phyloP scores from a whole-genome alignment of 2,888 invertebrate genomes.

The Latheticus oryzae region DNA sequence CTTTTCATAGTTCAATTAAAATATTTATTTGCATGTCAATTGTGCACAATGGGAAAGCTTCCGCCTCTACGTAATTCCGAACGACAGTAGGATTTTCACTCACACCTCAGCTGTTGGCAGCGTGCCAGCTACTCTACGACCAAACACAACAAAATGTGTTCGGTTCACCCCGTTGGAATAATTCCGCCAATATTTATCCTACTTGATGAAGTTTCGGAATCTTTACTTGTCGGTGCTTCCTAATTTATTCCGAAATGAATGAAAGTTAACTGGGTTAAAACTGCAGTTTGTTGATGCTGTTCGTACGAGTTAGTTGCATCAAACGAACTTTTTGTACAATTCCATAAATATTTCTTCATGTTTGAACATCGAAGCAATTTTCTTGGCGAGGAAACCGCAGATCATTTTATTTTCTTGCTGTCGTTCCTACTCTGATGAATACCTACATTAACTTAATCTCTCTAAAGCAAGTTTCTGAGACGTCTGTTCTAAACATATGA shows the following conservation, averaged over 20 bases:
- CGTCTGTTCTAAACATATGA: constrained; percentile 16
- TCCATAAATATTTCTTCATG: constrained; percentile 47
- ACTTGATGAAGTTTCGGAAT: constrained; percentile 28
- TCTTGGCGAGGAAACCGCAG: constrained; percentile 34
- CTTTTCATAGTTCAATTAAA: too few relatives aligned
- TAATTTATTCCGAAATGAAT: constrained; percentile 29
- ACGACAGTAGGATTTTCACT: constrained; percentile 12
- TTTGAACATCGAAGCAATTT: constrained; percentile 43
- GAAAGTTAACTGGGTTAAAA: constrained; percentile 45
- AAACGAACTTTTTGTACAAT: constrained; percentile 41
- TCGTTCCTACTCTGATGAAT: constrained; percentile 39
- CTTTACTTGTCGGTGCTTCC: constrained; percentile 10
- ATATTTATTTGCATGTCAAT: too few relatives aligned
- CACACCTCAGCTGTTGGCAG: constrained; percentile 23
- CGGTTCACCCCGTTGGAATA: constrained; percentile 19
- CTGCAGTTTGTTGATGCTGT: constrained; percentile 44
- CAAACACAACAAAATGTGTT: constrained; percentile 26
- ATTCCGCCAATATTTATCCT: constrained; percentile 30
- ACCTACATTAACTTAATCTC: constrained; percentile 42
- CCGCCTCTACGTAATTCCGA: constrained; percentile 15
- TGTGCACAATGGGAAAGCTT: too few relatives aligned
- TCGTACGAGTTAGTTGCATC: constrained; percentile 18
- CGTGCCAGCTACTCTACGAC: constrained; percentile 14
- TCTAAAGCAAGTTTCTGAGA: constrained; percentile 16
- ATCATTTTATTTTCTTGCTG: constrained; percentile 40